phyloP scores from a whole-genome alignment of 2,113 vertebrate genomes.

The Spermophilus dauricus region DNA sequence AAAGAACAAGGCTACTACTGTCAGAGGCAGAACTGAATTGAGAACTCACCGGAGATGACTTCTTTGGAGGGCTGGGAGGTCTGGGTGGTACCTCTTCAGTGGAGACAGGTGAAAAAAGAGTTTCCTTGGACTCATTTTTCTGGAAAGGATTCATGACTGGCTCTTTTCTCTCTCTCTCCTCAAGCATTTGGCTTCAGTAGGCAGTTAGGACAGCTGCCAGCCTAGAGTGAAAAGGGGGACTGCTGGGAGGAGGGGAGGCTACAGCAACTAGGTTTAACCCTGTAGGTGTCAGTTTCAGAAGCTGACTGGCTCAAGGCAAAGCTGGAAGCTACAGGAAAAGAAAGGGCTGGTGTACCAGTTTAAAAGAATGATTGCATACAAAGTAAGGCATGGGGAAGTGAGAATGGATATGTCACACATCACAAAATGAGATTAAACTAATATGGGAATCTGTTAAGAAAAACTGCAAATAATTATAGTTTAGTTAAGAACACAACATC shows the following conservation, averaged over 20 bases:
- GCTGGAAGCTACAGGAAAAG: conserved; percentile 33
- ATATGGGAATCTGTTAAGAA: background rate
- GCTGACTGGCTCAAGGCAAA: conserved; percentile 1
- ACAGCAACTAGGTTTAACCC: conserved; percentile 87
- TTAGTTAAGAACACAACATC: conserved; percentile 30
- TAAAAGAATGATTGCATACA: conserved; percentile 45
- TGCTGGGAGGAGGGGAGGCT: conserved; percentile 63
- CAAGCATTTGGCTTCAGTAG: conserved; percentile 89
- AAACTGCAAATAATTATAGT: background rate
- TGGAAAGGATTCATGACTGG: conserved; percentile 88
- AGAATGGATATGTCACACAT: background rate
- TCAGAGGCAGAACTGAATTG: conserved; percentile 6
- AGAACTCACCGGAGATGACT: conserved; percentile 88
- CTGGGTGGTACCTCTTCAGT: conserved; percentile 84
- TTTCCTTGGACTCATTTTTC: conserved; percentile 88
- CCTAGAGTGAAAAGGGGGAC: conserved; percentile 77
- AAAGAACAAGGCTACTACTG: conserved; percentile 63
- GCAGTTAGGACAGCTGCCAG: conserved; percentile 90
- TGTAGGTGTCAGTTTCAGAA: conserved; percentile 73
- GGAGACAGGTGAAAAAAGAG: conserved; percentile 88
- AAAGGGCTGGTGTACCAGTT: background rate
- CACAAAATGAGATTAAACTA: background rate
- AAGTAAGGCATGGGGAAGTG: background rate
- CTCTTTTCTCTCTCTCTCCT: conserved; percentile 86
- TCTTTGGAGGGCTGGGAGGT: conserved; percentile 80